Evolutionary conservation across 2,113 vertebrate genomes (phyloP), one percentile per base, ranked within the genome.

Genomic region (Tenebrosternarchus preto): DNA sequence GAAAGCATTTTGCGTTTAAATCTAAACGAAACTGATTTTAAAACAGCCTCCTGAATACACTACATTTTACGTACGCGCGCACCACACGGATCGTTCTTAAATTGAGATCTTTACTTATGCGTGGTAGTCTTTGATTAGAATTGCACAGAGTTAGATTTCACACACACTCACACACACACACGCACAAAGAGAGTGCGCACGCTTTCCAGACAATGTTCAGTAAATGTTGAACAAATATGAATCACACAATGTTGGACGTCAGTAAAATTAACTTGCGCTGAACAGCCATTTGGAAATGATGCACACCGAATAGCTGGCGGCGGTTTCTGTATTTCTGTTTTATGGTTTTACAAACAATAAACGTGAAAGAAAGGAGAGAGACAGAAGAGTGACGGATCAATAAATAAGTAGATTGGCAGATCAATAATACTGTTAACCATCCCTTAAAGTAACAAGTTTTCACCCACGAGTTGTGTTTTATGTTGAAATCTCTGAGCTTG

Each of bases 261-360:
- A 43, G 24, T 33, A 19, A 76, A 71, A 39, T 56, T 70, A 73
- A 71, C 43, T 71, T 57, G 53, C 25, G 61, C 74, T 50, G 73
- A 76, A 67, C 68, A 80, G 60, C 66, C 63, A 22, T 77, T 81
- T 57, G 43, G 67, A 77, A 68, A 70, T 81, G 75, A 70, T 70
- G 76, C 53, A 46, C 19, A 59, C 50, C 68, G 7, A 19, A 68
- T 36, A 67, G 61, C n/a, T 72, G 71, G 61, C 57, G 16, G 68
- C 43, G 22, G 59, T 6, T 72, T 72, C 55, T 2, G 31, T 73
- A 16, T 6, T 20, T 36, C 33, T 22, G 22, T 57, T 3, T 55
- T 25, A 55, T 75, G 56, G 11, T 55, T 19, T 83, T 31, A 15
- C 31, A 6, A 24, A 70, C 16, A 12, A 31, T 8, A 20, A 59